Percentiles rank a stretch among this genome's conserved stretches.
These are phyloP conservation scores for Acropternis orthonyx DNA, from an alignment of 2,797 vertebrate species.

Conservation along the genomic window DNA sequence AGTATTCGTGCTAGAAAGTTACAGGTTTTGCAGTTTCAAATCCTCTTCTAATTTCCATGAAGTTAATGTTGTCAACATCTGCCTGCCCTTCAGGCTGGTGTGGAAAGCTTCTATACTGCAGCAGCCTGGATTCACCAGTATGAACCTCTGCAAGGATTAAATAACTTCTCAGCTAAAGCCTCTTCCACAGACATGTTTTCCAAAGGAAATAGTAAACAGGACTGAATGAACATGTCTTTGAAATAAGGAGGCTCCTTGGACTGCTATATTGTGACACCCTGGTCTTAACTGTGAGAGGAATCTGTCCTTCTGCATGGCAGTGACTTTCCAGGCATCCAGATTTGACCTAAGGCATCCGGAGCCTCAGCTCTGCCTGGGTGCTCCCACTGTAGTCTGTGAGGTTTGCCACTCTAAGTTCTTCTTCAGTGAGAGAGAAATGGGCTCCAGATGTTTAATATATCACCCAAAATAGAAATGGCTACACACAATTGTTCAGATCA, in stretches of 20 bases:
- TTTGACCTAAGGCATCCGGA: neutral
- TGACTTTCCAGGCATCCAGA: neutral
- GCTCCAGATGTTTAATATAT: neutral
- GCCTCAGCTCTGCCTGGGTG: neutral
- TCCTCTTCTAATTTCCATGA: slow-evolving; percentile 2
- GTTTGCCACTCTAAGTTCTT: neutral
- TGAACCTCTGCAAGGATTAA: neutral
- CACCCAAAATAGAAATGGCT: neutral
- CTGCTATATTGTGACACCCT: neutral
- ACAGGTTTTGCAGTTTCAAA: slow-evolving; percentile 38
- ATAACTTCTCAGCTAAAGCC: neutral
- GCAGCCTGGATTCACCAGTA: neutral
- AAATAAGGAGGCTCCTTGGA: neutral
- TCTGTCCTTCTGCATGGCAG: neutral
- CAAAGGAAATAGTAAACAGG: neutral
- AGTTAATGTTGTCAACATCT: neutral
- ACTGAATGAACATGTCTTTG: neutral
- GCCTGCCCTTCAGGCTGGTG: neutral
- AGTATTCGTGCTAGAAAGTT: neutral
- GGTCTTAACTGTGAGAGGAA: neutral
- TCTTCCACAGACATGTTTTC: neutral
- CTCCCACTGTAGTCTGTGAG: neutral
- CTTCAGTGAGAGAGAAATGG: neutral
- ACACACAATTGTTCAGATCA: neutral
- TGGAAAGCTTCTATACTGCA: neutral